Base-by-base conservation (phyloP, 1,140 invertebrate species). In the Centruroides vittatus region DNA sequence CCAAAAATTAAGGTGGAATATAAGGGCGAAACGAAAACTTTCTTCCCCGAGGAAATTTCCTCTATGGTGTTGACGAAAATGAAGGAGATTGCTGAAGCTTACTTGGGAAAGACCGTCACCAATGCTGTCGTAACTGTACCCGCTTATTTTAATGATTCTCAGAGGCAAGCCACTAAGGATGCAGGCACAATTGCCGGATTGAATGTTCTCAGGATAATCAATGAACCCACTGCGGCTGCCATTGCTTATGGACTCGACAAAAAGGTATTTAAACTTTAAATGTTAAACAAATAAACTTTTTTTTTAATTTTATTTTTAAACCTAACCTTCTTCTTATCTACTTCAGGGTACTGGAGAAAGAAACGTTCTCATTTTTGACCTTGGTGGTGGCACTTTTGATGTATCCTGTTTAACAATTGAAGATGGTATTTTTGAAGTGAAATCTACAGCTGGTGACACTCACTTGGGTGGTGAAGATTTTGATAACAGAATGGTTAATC, bases 401-500 rank as follows among this genome's bases (percentile, higher is more conserved):
- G 92, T 96, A 10, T 95, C 92, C 35, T 90, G 96, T 71, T 78
- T 97, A 64, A 91, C 89, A 63, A 94, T 94, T 71, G 90, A 93
- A 74, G 90, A 94, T 75, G 92, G 92, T 69, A 88, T 90, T 68
- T 93, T 95, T 73, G 93, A 96, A 76, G 93, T 96, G 23, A 94
- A 93, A 74, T 91, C 93, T 7, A 97, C 93, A 34, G 89, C 91
- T 69, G 94, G 94, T 67, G 93, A 98, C 73, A 98, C 94, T 66
- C 93, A 98, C 74, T 81, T 98, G 74, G 95, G 95, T 71, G 95
- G 95, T 65, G 93, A 98, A 78, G 95, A 98, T 77, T 98, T 98
- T 70, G 92, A 96, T 73, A 89, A 92, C 73, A 79, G 92, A 48
- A 89, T 98, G 83, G 92, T 98, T 35, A 60, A 61, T 23, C 67